Conservation (phyloP, 1,140 invertebrate species). For the Cydia splendana region DNA sequence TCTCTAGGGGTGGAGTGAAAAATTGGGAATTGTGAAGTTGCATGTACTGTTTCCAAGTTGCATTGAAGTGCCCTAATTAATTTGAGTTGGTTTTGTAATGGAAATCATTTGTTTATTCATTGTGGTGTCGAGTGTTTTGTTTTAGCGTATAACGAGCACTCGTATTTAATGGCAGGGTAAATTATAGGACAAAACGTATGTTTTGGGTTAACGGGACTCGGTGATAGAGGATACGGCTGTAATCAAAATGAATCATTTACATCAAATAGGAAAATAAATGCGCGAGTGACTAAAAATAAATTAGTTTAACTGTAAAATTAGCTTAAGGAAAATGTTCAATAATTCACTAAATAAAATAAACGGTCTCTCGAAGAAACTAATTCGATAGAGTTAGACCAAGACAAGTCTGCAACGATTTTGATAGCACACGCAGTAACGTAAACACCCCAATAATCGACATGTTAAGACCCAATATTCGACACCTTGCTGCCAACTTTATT, state of each 20-base stretch:
- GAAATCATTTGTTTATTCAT: conserved; percentile 3
- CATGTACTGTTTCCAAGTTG: neutral
- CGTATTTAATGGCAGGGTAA: neutral
- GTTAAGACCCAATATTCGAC: too few relatives aligned
- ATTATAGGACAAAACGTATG: neutral
- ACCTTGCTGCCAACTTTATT: too few relatives aligned
- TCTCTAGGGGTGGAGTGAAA: neutral
- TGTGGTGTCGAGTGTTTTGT: neutral
- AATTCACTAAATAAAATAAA: too few relatives aligned
- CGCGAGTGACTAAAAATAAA: too few relatives aligned
- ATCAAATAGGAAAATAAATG: neutral
- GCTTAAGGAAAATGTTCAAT: too few relatives aligned
- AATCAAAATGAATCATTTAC: neutral
- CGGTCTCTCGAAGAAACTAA: too few relatives aligned
- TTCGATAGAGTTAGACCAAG: too few relatives aligned
- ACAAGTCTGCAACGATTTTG: too few relatives aligned
- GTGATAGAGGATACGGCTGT: neutral
- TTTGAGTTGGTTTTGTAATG: neutral
- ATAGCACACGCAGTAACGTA: too few relatives aligned
- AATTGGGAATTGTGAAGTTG: neutral
- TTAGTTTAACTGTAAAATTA: too few relatives aligned
- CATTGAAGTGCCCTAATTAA: neutral
- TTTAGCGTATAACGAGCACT: neutral
- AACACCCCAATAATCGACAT: too few relatives aligned
- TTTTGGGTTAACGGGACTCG: neutral